Evolutionary conservation across 2,797 vertebrate species (phyloP).

Genomic region (Amphiprion clarkii): DNA sequence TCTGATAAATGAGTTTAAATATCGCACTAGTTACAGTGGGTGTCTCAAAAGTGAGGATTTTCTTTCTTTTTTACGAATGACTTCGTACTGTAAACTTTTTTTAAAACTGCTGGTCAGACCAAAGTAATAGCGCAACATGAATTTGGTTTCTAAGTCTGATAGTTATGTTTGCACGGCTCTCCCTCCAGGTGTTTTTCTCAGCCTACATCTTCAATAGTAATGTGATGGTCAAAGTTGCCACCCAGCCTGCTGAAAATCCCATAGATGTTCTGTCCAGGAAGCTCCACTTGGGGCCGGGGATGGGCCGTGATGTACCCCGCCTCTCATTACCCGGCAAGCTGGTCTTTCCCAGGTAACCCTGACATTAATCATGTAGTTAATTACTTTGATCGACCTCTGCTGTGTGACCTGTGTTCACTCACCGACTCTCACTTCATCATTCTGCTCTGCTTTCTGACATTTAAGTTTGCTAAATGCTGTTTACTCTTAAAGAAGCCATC

Average conservation of each 20-base stretch:
- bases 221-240: constrained; percentile 99
- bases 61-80: no score
- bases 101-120: no score
- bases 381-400: neutral
- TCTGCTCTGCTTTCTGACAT: neutral
- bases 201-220: constrained; percentile 99
- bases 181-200: constrained; percentile 95
- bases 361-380: neutral
- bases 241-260: constrained; percentile 98
- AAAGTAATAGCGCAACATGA: neutral
- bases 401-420: neutral
- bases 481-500: neutral
- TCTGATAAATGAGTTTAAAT: no score
- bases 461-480: neutral
- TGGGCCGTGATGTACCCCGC: constrained; percentile 96
- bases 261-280: constrained; percentile 97
- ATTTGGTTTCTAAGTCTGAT: neutral
- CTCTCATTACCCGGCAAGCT: constrained; percentile 97
- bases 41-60: no score
- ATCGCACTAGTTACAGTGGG: no score
- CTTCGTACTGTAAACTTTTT: no score
- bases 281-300: constrained; percentile 95
- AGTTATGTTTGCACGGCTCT: neutral
- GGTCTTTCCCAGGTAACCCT: constrained; percentile 95
- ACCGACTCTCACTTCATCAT: neutral